Evolutionary conservation across 30 jellyfish, hydroid and myxozoan genomes (phyloP).

Genomic region (Aurelia aurita): DNA sequence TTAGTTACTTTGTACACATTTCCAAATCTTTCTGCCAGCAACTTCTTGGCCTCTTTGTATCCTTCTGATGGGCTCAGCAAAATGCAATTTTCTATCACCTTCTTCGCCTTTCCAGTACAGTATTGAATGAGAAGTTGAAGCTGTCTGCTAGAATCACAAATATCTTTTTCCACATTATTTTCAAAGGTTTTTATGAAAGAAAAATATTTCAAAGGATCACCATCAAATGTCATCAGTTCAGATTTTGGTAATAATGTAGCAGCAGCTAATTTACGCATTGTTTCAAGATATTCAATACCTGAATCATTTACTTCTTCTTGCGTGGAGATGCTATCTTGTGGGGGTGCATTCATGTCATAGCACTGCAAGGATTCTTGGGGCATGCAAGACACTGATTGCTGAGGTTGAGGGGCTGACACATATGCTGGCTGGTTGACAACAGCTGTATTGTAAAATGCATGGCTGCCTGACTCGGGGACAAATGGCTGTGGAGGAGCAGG

Average conservation of each 20-base stretch:
- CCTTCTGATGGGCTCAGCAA: conserved; percentile 51
- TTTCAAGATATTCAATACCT: too few relatives aligned
- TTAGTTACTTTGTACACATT: conserved; percentile 35
- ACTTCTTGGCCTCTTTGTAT: conserved; percentile 36
- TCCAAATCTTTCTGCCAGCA: conserved; percentile 56
- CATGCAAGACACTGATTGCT: too few relatives aligned
- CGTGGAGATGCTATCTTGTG: too few relatives aligned
- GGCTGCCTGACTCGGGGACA: too few relatives aligned
- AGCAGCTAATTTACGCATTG: conserved; percentile 54
- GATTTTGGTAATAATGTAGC: conserved; percentile 59
- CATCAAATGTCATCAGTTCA: conserved; percentile 51
- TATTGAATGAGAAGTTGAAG: conserved; percentile 58
- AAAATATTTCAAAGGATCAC: conserved; percentile 56
- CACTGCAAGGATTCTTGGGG: too few relatives aligned
- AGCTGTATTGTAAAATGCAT: too few relatives aligned
- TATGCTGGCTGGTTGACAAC: too few relatives aligned
- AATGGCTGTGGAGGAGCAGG: too few relatives aligned
- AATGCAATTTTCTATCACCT: conserved; percentile 67
- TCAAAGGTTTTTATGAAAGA: conserved; percentile 43
- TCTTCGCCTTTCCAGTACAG: conserved; percentile 62
- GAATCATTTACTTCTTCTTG: too few relatives aligned
- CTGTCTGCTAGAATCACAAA: conserved; percentile 27
- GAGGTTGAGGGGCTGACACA: too few relatives aligned
- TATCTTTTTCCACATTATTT: conserved; percentile 50
- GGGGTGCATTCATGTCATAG: too few relatives aligned